Evolutionary conservation across 2,888 invertebrate genomes (phyloP), one percentile per base, ranked within the genome.

Genomic region (Melolontha melolontha): DNA sequence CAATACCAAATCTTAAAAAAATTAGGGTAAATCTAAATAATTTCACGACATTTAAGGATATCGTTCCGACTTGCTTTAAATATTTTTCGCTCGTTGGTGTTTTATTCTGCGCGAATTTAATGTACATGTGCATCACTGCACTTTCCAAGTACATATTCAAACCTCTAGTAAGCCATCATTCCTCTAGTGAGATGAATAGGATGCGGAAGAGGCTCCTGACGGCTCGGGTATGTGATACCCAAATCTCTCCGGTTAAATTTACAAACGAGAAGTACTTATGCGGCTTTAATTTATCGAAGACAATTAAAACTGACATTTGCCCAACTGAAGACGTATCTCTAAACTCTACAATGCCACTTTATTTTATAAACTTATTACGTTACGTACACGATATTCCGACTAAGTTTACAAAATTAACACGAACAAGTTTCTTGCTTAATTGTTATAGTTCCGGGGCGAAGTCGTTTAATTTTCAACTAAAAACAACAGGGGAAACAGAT

Each of bases 291-390:
- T 71, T 71, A 71, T 71, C 62, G 63, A 50, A 64, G 59, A 66
- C 71, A 71, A 70, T 71, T 71, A 71, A 71, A 64, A 70, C 52
- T 64, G 71, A 68, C 70, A 64, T 68, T 64, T 64, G 12, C 44
- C 66, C 29, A 51, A 57, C 64, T 47, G 71, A 70, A 71, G 68
- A 70, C 55, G 67, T 67, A 70, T 67, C 69, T 70, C 67, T 27
- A 67, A 69, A 65, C 67, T 69, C 69, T 49, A 67, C 69, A 65
- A 67, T 67, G 55, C 67, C 69, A 57, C 72, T 70, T 70, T 72
- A 72, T 72, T 70, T 70, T 67, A 70, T 70, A 70, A 70, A 72
- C 69, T 70, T 72, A 70, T 72, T 70, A 70, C 66, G 52, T 59
- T 68, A 66, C 68, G 66, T 70, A 68, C 68, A 70, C 59, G 57